Conservation (phyloP, 2,797 vertebrate species). For the Florisuga fusca region DNA sequence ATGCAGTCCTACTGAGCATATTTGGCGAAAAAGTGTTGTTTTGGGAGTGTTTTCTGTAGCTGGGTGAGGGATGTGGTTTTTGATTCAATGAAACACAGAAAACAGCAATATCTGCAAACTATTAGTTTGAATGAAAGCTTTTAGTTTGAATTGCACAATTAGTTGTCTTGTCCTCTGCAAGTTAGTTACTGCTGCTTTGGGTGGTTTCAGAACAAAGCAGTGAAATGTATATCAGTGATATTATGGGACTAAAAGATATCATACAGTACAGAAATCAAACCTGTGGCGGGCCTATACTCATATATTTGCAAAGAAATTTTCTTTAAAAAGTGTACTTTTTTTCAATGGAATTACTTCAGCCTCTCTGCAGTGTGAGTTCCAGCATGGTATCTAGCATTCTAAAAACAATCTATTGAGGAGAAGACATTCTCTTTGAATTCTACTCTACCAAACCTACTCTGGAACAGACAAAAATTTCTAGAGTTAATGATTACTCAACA, state of each 20-base stretch:
- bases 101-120: neutral
- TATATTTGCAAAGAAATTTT: neutral
- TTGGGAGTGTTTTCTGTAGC: neutral
- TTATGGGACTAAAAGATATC: neutral
- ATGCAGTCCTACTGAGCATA: neutral
- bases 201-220: neutral
- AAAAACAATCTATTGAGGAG: neutral
- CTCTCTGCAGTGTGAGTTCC: neutral
- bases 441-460: neutral
- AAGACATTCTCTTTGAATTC: neutral
- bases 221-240: neutral
- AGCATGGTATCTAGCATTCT: fast-evolving
- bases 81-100: neutral
- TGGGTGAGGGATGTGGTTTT: neutral
- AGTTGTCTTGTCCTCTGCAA: neutral
- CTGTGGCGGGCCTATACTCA: neutral
- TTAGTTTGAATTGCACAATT: neutral
- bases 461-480: neutral
- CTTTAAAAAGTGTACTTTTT: neutral
- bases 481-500: fast-evolving
- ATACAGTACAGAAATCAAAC: no score
- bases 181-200: neutral
- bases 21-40: neutral
- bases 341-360: neutral
- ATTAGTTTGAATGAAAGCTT: neutral